Percentiles rank a stretch among this genome's conserved stretches.
These are phyloP conservation scores for Scyliorhinus canicula DNA, from an alignment of 2,797 vertebrate genomes.

Conservation along the genomic window DNA sequence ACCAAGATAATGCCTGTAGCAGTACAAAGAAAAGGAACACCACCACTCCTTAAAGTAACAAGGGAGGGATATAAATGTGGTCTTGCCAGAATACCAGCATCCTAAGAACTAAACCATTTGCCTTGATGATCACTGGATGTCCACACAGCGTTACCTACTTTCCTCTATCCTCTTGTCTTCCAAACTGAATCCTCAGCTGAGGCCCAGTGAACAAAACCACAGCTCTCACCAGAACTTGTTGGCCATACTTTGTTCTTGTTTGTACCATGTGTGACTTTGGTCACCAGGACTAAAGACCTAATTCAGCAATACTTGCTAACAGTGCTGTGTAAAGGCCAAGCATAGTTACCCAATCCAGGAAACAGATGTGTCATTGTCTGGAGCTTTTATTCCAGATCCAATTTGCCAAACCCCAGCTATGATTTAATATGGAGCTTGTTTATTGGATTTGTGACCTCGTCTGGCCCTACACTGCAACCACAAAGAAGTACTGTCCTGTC, in stretches of 20 bases:
- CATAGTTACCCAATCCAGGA: background rate
- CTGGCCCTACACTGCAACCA: background rate
- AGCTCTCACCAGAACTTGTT: background rate
- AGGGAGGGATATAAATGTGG: too few relatives aligned
- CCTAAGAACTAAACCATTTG: background rate
- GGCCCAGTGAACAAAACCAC: background rate
- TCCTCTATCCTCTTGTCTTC: background rate
- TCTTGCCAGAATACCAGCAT: background rate
- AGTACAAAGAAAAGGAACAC: background rate
- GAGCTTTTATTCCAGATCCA: background rate
- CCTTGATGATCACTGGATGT: background rate
- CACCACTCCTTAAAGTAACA: background rate
- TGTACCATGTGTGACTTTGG: background rate
- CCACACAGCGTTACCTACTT: background rate
- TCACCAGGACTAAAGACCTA: background rate
- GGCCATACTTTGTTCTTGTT: background rate
- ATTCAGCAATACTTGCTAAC: background rate
- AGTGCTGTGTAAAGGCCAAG: background rate
- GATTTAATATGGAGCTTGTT: background rate
- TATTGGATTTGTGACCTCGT: background rate
- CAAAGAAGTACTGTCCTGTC: background rate
- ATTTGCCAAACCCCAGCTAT: background rate
- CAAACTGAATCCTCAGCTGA: background rate
- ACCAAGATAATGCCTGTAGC: background rate
- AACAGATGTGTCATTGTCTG: background rate